Evolutionary conservation across 2,888 invertebrate species (phyloP).

Genomic region (Catocala fraxini): DNA sequence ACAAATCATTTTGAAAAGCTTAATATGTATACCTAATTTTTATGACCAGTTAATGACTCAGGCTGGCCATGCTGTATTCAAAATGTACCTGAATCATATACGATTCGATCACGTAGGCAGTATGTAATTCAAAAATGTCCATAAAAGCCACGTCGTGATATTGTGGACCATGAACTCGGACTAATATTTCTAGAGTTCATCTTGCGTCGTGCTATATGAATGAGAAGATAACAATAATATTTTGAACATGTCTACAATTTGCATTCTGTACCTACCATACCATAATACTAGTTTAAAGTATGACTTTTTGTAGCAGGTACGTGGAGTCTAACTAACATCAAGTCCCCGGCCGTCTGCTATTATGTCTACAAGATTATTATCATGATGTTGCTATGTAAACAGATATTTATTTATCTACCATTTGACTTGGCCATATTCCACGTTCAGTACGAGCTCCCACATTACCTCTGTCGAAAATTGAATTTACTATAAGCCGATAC

Average conservation of each 20-base stretch:
- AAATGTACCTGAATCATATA: background rate
- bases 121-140: slow-evolving; percentile 21
- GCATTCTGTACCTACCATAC: background rate
- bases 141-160: slow-evolving; percentile 57
- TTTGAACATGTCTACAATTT: slow-evolving; percentile 7
- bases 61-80: background rate
- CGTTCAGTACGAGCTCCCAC: no score
- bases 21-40: background rate
- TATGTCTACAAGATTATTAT: no score
- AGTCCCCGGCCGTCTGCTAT: no score
- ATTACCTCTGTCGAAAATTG: no score
- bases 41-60: background rate
- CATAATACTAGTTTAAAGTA: no score
- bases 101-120: background rate
- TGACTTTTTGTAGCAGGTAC: no score
- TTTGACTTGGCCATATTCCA: no score
- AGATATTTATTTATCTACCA: no score
- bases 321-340: no score
- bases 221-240: slow-evolving; percentile 20
- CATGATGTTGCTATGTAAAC: no score
- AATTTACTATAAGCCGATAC: no score
- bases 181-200: slow-evolving; percentile 79
- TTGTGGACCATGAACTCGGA: slow-evolving; percentile 81
- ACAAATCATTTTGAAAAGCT: background rate
- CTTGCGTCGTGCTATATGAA: slow-evolving; percentile 58